phyloP scores from a whole-genome alignment of 2,888 invertebrate species.

The Diadegma fenestrale region DNA sequence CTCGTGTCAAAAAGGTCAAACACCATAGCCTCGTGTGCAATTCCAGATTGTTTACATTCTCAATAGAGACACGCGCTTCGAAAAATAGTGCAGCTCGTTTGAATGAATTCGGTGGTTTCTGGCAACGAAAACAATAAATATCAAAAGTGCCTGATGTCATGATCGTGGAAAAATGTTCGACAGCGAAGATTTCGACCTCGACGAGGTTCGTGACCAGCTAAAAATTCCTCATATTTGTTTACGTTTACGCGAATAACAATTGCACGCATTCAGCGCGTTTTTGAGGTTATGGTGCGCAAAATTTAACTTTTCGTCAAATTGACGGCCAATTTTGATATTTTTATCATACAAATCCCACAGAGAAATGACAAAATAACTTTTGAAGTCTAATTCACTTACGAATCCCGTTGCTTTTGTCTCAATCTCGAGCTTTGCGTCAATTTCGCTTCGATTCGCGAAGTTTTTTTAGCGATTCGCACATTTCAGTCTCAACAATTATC shows the following conservation, averaged over 20 bases:
- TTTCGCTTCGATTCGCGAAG: not conserved
- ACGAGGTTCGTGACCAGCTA: slow-evolving; percentile 71
- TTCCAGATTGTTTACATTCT: not conserved
- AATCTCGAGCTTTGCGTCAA: not conserved
- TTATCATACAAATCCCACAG: not conserved
- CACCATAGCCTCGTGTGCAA: not conserved
- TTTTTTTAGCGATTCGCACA: not conserved
- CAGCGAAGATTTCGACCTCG: slow-evolving; percentile 76
- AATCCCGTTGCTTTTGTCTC: not conserved
- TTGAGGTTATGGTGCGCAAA: slow-evolving; percentile 15
- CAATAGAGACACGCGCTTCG: not conserved
- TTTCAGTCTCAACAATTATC: not conserved
- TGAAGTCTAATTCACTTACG: not conserved
- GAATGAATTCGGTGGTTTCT: not conserved
- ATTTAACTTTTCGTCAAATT: not conserved
- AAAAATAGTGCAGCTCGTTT: not conserved
- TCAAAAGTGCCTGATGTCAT: slow-evolving; percentile 21
- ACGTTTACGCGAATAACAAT: slow-evolving; percentile 29
- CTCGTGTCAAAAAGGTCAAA: not conserved
- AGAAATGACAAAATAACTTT: not conserved
- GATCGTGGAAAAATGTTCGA: slow-evolving; percentile 70
- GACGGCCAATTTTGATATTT: not conserved
- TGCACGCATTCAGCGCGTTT: not conserved
- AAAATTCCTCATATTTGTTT: slow-evolving; percentile 8
- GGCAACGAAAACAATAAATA: not conserved